phyloP scores from a whole-genome alignment of 2,113 vertebrate species.

The Halcyon malimbica region DNA sequence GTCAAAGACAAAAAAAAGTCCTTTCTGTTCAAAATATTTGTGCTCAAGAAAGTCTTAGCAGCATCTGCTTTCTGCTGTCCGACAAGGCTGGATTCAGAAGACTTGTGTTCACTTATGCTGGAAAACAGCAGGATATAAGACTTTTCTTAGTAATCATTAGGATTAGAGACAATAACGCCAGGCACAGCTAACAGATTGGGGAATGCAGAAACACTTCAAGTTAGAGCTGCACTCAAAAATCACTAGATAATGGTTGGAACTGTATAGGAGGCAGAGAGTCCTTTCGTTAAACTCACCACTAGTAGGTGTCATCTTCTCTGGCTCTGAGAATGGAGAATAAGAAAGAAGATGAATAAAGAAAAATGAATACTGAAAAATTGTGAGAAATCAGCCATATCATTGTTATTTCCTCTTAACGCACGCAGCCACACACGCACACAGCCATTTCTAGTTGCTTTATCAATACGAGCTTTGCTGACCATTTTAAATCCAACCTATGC shows the following conservation, averaged over 20 bases:
- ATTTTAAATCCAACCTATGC: constrained; percentile 17
- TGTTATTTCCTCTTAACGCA: constrained; percentile 9
- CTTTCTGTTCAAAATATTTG: constrained; percentile 60
- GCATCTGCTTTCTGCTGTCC: constrained; percentile 17
- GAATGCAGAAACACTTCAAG: background rate
- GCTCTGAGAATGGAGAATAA: constrained; percentile 9
- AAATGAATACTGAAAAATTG: background rate
- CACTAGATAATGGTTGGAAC: background rate
- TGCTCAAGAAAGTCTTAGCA: constrained; percentile 20
- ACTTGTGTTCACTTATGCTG: background rate
- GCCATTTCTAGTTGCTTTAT: background rate
- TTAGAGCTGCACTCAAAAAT: background rate
- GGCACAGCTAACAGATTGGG: background rate
- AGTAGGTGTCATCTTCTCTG: constrained; percentile 20
- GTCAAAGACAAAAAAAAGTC: constrained; percentile 62
- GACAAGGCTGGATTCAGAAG: background rate
- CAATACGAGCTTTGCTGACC: background rate
- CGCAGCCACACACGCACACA: background rate
- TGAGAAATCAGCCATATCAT: constrained; percentile 10
- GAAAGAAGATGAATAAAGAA: background rate
- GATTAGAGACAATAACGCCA: constrained; percentile 13
- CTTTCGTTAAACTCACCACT: constrained; percentile 35
- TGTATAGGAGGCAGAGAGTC: background rate
- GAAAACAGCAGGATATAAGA: constrained; percentile 27
- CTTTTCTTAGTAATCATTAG: constrained; percentile 4